These are phyloP conservation scores for Halcyon leucocephala DNA, from an alignment of 2,797 vertebrate species.

Conservation along the genomic window DNA sequence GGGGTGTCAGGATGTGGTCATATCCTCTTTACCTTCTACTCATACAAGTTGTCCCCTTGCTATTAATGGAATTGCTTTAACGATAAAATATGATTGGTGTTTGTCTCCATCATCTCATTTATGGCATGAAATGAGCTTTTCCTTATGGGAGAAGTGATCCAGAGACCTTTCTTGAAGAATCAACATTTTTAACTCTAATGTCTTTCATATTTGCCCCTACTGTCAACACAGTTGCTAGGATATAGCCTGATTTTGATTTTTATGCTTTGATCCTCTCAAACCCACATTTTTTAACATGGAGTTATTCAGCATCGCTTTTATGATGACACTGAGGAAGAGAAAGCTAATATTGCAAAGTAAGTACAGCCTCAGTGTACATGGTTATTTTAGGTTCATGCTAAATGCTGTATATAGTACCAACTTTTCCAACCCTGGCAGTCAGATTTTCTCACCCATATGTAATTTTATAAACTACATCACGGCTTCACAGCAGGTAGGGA, in stretches of 20 bases:
- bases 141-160: constrained; percentile 12
- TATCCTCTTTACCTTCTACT: background rate
- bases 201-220: constrained; percentile 25
- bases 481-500: constrained; percentile 76
- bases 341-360: background rate
- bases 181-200: background rate
- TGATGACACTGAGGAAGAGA: background rate
- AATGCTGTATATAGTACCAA: background rate
- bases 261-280: constrained; percentile 23
- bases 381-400: constrained; percentile 33
- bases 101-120: background rate
- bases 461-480: constrained; percentile 64
- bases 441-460: constrained; percentile 48
- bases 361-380: background rate
- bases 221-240: background rate
- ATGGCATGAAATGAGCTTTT: background rate
- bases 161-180: constrained; percentile 13
- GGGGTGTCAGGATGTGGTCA: background rate
- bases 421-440: constrained; percentile 14
- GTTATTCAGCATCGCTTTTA: constrained; percentile 1
- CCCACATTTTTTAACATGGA: background rate
- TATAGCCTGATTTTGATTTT: background rate
- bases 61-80: background rate
- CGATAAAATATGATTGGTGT: background rate
- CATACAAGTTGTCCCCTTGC: background rate